Conservation (phyloP, 2,113 vertebrate species). For the Acanthisitta chloris region DNA sequence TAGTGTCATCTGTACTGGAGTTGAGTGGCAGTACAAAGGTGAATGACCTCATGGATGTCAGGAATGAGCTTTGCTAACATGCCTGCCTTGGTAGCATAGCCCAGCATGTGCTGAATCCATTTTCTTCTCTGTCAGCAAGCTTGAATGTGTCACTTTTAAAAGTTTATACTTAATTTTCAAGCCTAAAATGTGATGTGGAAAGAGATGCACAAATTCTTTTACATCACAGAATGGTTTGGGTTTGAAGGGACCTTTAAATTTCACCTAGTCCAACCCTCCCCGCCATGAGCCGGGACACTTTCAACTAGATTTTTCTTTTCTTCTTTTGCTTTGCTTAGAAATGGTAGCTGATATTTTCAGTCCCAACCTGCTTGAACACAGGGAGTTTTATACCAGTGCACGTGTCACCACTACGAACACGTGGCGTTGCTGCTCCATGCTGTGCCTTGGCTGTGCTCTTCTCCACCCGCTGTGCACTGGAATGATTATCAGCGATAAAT, state of each 20-base stretch:
- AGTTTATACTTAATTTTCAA: not conserved
- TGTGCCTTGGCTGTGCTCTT: not conserved
- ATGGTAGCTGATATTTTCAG: not conserved
- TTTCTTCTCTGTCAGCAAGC: not conserved
- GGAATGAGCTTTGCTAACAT: not conserved
- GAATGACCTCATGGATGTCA: not conserved
- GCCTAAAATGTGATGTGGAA: not conserved
- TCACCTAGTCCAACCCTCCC: no score
- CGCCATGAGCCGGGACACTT: not conserved
- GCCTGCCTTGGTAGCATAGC: not conserved
- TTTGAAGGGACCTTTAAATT: not conserved
- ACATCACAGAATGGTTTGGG: fast-evolving
- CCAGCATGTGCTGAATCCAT: not conserved
- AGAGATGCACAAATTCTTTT: not conserved
- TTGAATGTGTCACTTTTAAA: not conserved
- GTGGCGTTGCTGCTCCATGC: not conserved
- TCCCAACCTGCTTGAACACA: not conserved
- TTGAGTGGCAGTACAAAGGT: not conserved
- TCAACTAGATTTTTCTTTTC: no score
- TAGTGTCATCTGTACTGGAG: not conserved
- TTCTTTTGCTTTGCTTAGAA: not conserved
- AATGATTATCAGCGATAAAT: not conserved
- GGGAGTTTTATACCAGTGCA: not conserved
- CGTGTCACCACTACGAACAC: fast-evolving
- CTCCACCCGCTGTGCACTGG: not conserved